Evolutionary conservation across 1,140 invertebrate genomes (phyloP).

Genomic region (Neuroterus valhalla): DNA sequence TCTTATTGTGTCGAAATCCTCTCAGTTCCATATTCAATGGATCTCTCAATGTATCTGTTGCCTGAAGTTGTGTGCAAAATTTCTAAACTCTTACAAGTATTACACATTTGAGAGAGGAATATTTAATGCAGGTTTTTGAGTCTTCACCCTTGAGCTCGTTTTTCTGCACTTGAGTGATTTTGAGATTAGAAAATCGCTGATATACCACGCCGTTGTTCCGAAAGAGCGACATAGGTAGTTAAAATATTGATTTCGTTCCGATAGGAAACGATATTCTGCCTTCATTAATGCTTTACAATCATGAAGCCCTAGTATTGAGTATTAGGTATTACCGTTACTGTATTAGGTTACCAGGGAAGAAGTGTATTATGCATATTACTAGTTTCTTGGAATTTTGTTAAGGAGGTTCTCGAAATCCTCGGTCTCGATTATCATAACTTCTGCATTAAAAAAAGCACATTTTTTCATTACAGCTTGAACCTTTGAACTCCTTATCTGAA

Average conservation of each 20-base stretch:
- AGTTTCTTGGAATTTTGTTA: neutral
- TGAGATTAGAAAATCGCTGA: slow-evolving; percentile 5
- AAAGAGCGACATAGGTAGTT: slow-evolving; percentile 3
- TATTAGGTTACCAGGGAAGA: slow-evolving; percentile 11
- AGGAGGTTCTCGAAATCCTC: neutral
- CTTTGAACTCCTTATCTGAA: no score
- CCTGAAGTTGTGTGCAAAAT: neutral
- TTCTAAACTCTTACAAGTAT: neutral
- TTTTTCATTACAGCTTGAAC: no score
- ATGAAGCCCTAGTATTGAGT: slow-evolving; percentile 22
- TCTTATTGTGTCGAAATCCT: neutral
- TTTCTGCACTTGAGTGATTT: slow-evolving; percentile 1
- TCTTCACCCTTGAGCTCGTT: neutral
- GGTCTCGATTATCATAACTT: neutral
- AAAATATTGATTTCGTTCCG: slow-evolving; percentile 18
- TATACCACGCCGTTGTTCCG: slow-evolving; percentile 1
- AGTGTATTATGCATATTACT: neutral
- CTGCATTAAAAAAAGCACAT: no score
- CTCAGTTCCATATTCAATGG: no score
- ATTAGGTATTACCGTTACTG: slow-evolving; percentile 10
- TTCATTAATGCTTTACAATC: slow-evolving; percentile 29
- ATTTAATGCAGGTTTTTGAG: no score
- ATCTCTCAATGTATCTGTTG: no score
- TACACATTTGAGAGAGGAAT: no score
- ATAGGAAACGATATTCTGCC: slow-evolving; percentile 8